A percentile compares a stretch with the other conserved stretches of the same genome.
These are phyloP conservation scores for Oscheius sp. DNA, from an alignment of 2,888 invertebrate genomes.

Conservation along the genomic window DNA sequence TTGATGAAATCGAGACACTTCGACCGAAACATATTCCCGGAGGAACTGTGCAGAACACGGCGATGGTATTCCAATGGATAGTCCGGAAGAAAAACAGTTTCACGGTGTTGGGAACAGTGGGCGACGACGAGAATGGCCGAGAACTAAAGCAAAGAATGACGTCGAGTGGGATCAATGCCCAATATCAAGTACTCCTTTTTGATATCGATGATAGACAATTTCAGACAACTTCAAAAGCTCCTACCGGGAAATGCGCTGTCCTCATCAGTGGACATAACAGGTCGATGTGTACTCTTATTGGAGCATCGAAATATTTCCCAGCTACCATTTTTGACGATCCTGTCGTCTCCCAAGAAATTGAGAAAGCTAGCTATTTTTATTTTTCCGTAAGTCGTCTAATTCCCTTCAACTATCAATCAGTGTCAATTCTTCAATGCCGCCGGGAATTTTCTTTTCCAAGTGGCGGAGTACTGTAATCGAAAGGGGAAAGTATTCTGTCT, in stretches of 20 bases:
- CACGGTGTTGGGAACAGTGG: conserved; percentile 88
- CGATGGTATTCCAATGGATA: conserved; percentile 82
- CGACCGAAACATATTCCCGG: conserved; percentile 91
- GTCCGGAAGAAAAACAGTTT: background rate
- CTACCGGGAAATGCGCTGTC: conserved; percentile 96
- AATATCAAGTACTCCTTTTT: conserved; percentile 80
- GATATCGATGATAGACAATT: background rate
- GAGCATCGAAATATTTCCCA: conserved; percentile 5
- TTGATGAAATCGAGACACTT: conserved; percentile 84
- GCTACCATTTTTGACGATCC: background rate
- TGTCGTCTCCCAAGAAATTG: conserved; percentile 76
- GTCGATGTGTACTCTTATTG: conserved; percentile 75
- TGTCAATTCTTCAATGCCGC: conserved; percentile 4
- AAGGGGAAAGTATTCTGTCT: conserved; percentile 80
- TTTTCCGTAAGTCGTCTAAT: conserved; percentile 78
- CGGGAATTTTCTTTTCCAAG: background rate
- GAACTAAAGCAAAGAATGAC: conserved; percentile 83
- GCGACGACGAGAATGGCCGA: conserved; percentile 87
- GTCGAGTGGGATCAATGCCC: conserved; percentile 85
- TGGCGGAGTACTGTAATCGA: background rate
- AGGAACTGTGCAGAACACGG: conserved; percentile 91
- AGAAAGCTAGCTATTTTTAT: conserved; percentile 86
- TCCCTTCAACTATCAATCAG: background rate
- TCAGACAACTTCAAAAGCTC: conserved; percentile 80
- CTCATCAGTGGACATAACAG: conserved; percentile 85